Base-by-base conservation (phyloP, 2,113 vertebrate genomes). In the Gymnarchus niloticus region DNA sequence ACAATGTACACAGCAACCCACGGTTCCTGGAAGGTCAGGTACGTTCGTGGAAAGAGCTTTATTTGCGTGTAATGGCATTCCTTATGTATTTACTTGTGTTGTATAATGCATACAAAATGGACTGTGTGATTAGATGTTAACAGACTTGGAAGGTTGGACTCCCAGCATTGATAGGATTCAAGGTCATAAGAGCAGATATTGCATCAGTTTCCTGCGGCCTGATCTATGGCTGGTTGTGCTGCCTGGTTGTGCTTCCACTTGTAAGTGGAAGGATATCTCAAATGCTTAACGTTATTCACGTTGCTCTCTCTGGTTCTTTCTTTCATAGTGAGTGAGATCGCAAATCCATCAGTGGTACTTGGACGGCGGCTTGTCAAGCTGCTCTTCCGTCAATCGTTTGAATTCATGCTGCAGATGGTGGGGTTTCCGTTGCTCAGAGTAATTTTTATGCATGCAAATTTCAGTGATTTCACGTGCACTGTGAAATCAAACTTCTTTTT, bases 51-150 rank as follows among this genome's bases (percentile, higher is more conserved):
- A 56, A 84, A 56, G 86, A 52, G 87, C 91, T 90, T 92, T 89
- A 89, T 89, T 89, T 88, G 85, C 88, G 57, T 88, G 86, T 89
- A 90, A 89, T 85, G 87, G 87, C 89, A 90, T 90, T 91, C 91
- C 91, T 90, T 91, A 90, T 93, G 89, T 85, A 83, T 88, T 86
- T 88, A 85, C 88, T 81, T 87, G 89, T 84, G 87, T 61, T 85
- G 57, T 83, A 87, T 87, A 87, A 89, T 92, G 91, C 92, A 93
- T 91, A 88, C 88, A 87, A 91, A 91, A 86, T 84, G 88, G 85
- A 89, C 83, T 69, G 61, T 33, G 85, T 85, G 77, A 84, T 88
- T 61, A 77, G 56, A 89, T 91, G 88, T 87, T 54, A 84, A 73
- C 83, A 69, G 88, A 90, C 87, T 89, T 87, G 48, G 85, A 84